Evolutionary conservation across 2,113 vertebrate genomes (phyloP).

Genomic region (Myiagra hebetior): DNA sequence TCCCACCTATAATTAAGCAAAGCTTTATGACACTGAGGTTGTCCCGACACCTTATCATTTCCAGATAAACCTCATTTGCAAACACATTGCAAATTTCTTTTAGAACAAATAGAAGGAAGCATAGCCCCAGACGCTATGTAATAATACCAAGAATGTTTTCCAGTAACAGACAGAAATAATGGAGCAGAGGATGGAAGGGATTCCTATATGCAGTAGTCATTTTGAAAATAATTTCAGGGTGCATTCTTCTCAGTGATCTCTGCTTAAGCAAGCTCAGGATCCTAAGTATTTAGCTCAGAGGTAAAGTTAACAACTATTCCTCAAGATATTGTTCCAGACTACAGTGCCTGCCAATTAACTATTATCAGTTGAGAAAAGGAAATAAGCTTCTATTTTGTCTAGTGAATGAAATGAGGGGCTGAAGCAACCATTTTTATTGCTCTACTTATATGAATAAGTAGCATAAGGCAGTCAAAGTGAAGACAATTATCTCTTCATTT

Average conservation of each 20-base stretch:
- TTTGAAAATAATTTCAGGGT: slow-evolving; percentile 6
- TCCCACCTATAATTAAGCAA: background rate
- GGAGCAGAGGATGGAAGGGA: background rate
- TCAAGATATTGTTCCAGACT: background rate
- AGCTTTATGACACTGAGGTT: background rate
- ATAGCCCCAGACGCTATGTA: background rate
- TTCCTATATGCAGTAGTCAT: background rate
- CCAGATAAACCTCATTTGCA: background rate
- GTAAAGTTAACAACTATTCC: background rate
- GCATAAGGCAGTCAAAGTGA: background rate
- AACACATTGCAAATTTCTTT: background rate
- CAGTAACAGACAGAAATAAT: background rate
- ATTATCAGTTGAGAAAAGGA: background rate
- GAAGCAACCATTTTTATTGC: background rate
- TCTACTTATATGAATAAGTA: background rate
- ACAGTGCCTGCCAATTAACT: background rate
- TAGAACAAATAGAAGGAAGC: background rate
- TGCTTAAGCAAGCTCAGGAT: background rate
- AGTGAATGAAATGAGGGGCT: background rate
- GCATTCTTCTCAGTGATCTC: background rate
- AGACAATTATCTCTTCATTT: slow-evolving; percentile 13
- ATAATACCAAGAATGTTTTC: background rate
- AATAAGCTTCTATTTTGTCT: background rate
- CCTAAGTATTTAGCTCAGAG: background rate
- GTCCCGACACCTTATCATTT: accelerated